Conservation (phyloP, 2,797 vertebrate genomes). For the Otolemur crassicaudatus region DNA sequence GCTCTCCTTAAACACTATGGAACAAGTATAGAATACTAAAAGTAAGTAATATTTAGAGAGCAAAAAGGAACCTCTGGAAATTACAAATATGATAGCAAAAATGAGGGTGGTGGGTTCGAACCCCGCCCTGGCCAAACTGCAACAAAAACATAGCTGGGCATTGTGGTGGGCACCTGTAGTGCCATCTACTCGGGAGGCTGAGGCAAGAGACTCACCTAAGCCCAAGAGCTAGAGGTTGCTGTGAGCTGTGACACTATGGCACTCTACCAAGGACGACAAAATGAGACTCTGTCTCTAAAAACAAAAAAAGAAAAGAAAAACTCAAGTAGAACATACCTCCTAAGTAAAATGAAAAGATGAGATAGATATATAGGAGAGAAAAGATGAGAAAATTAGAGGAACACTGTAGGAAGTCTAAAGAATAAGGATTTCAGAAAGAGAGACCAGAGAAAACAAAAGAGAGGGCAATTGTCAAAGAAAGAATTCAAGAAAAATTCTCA, state of each 20-base stretch:
- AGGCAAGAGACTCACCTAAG: too few species aligned
- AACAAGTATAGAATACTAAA: neutral
- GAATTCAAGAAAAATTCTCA: conserved; percentile 35
- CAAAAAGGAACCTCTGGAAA: conserved; percentile 35
- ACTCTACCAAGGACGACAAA: too few species aligned
- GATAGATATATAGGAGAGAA: neutral
- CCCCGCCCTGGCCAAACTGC: too few species aligned
- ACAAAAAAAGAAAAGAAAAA: neutral
- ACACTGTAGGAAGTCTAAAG: neutral
- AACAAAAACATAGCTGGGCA: too few species aligned
- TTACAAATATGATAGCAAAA: conserved; percentile 6
- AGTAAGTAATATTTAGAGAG: neutral
- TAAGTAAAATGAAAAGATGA: neutral
- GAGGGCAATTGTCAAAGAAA: conserved; percentile 9
- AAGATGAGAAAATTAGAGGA: conserved; percentile 8
- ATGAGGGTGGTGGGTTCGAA: neutral
- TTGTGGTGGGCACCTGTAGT: too few species aligned
- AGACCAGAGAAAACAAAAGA: neutral
- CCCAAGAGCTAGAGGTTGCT: too few species aligned
- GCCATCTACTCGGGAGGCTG: too few species aligned
- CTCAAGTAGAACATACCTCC: neutral
- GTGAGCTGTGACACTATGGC: too few species aligned
- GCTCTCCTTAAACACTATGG: neutral
- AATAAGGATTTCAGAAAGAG: conserved; percentile 37
- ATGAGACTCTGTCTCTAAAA: too few species aligned